These are phyloP conservation scores for Ceryle rudis DNA, from an alignment of 2,797 vertebrate genomes.

Conservation along the genomic window DNA sequence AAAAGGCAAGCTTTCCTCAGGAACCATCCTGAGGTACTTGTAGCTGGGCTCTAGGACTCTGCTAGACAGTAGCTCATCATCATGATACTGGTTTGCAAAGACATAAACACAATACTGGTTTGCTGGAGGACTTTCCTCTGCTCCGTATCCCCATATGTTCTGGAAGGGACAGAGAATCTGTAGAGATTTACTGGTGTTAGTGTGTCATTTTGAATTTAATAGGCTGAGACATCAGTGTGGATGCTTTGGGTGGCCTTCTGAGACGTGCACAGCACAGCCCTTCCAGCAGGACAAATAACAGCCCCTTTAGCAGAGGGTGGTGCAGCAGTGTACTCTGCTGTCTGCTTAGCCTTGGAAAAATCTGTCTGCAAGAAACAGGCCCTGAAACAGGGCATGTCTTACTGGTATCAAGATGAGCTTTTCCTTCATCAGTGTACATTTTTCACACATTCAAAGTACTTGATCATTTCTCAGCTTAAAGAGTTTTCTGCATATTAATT, in stretches of 20 bases:
- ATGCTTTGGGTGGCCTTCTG: not conserved
- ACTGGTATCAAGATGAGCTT: not conserved
- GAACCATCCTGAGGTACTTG: not conserved
- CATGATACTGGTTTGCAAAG: not conserved
- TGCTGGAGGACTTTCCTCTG: not conserved
- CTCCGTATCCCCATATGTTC: not conserved
- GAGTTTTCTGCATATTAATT: conserved; percentile 45
- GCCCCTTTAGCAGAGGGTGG: not conserved
- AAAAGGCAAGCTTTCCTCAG: not conserved
- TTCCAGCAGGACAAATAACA: not conserved
- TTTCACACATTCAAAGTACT: not conserved
- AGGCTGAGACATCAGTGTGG: not conserved
- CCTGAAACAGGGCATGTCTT: not conserved
- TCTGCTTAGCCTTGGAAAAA: not conserved
- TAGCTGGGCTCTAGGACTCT: not conserved
- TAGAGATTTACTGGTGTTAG: not conserved
- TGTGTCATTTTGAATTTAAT: not conserved
- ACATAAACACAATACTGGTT: not conserved
- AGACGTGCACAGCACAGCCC: not conserved
- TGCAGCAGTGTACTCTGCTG: not conserved
- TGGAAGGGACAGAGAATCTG: not conserved
- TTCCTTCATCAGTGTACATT: not conserved
- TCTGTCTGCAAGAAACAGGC: not conserved
- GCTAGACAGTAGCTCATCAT: not conserved
- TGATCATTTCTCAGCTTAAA: not conserved